phyloP scores from a whole-genome alignment of 2,113 vertebrate species.

The Pseudorhombus dupliciocellatus region DNA sequence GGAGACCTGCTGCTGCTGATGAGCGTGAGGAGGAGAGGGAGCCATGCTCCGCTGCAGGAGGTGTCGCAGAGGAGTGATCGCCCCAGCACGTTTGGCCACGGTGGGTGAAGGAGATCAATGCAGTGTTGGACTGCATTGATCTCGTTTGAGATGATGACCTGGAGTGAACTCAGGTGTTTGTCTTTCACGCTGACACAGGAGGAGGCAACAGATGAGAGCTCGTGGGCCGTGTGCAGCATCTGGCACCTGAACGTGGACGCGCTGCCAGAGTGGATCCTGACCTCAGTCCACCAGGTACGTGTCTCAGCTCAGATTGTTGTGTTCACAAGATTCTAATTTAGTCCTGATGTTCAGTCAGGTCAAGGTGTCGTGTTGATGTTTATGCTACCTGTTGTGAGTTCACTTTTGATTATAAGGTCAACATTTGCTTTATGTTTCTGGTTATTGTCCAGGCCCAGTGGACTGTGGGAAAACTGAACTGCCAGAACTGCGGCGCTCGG shows the following conservation, averaged over 20 bases:
- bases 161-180: conserved; percentile 1
- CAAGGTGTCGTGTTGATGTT: too few species aligned
- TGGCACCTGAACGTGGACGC: conserved; percentile 85
- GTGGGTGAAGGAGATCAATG: conserved; percentile 48
- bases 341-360: too few species aligned
- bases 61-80: conserved; percentile 69
- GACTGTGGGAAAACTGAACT: conserved; percentile 89
- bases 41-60: conserved; percentile 73
- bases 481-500: conserved; percentile 84
- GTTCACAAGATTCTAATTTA: neutral
- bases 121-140: too few species aligned
- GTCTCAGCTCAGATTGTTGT: neutral
- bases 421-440: neutral
- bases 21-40: neutral
- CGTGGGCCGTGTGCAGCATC: conserved; percentile 75
- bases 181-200: conserved; percentile 40
- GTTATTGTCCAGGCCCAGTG: conserved; percentile 82
- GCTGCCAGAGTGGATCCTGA: conserved; percentile 86
- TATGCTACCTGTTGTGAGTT: too few species aligned
- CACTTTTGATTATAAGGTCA: too few species aligned
- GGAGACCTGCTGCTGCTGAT: neutral
- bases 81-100: conserved; percentile 50
- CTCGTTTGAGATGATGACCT: too few species aligned
- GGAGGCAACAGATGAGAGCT: conserved; percentile 42
- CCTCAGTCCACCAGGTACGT: conserved; percentile 82